phyloP scores from a whole-genome alignment of 2,113 vertebrate species.

The Formicarius rufipectus region DNA sequence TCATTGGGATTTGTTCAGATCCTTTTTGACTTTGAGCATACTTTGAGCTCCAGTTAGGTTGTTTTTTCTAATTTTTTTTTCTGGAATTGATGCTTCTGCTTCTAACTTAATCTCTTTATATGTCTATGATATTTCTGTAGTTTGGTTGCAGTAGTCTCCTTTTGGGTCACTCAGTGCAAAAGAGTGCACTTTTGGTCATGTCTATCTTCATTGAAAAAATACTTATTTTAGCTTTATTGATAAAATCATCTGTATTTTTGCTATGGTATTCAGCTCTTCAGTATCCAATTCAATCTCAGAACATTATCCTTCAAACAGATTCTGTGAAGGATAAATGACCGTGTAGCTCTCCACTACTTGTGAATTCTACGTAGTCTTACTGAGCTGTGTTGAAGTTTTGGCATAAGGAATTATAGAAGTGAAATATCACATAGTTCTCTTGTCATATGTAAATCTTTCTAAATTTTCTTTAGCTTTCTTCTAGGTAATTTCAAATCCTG shows the following conservation, averaged over 20 bases:
- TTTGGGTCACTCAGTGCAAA: neutral
- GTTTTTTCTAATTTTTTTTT: neutral
- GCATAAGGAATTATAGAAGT: neutral
- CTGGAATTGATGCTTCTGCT: neutral
- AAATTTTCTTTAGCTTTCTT: neutral
- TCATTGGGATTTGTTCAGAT: neutral
- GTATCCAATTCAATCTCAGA: neutral
- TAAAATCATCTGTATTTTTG: neutral
- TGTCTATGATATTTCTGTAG: neutral
- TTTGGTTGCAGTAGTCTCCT: neutral
- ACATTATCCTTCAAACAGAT: neutral
- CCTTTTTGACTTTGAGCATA: neutral
- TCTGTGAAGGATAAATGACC: neutral
- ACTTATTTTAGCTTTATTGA: neutral
- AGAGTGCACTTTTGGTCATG: neutral
- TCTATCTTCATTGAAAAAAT: neutral
- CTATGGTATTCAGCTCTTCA: neutral
- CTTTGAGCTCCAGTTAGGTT: neutral
- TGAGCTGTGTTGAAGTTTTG: neutral
- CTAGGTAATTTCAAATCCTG: neutral
- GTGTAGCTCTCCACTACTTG: neutral
- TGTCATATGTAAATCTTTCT: neutral
- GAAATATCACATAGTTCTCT: neutral
- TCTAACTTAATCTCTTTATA: neutral
- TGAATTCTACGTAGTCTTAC: neutral